Base-by-base conservation (phyloP, 2,113 vertebrate genomes). In the Agelaius tricolor region DNA sequence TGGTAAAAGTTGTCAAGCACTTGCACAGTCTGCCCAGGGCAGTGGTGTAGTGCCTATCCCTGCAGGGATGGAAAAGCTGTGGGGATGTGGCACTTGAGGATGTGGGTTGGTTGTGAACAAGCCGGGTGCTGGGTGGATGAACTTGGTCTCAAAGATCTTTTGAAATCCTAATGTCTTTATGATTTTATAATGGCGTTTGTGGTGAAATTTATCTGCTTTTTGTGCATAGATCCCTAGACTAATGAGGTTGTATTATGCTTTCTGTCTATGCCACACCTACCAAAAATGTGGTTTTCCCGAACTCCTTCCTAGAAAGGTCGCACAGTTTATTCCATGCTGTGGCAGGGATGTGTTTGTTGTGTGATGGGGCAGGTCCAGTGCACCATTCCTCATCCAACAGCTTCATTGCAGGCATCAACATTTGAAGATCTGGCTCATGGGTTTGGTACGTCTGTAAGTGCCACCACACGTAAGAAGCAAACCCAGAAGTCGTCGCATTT, bases 111-210 rank as follows among this genome's bases (percentile, higher is more conserved):
- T 39, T 27, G 20, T 30, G 10, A 61, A 10, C 10, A 24, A n/a
- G 15, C 7, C n/a, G 15, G 9, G 3, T 46, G 13, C 15, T 74
- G 13, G 8, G 23, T 39, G 19, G 13, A 12, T 39, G 37, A 20
- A 24, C 15, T 46, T 43, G 31, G 43, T 39, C 15, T 39, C 59
- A 44, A 37, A 66, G 13, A 2, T 23, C 27, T 67, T 81, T n/a
- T n/a, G 19, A 67, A 30, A n/a, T 7, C 23, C 44, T 24, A 11
- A 44, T 33, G 23, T 13, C 9, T 65, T 59, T 66, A 52, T 16
- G 44, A 59, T 39, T 52, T 11, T 13, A 5, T 57, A 44, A 69
- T n/a, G 15, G 9, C 0, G 1, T 27, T 1, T 54, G 6, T 1
- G 1, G 11, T 52, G 9, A 76, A 87, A 87, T 57, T 2, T 44